phyloP scores from a whole-genome alignment of 2,113 vertebrate genomes.

The Lipotes vexillifer region DNA sequence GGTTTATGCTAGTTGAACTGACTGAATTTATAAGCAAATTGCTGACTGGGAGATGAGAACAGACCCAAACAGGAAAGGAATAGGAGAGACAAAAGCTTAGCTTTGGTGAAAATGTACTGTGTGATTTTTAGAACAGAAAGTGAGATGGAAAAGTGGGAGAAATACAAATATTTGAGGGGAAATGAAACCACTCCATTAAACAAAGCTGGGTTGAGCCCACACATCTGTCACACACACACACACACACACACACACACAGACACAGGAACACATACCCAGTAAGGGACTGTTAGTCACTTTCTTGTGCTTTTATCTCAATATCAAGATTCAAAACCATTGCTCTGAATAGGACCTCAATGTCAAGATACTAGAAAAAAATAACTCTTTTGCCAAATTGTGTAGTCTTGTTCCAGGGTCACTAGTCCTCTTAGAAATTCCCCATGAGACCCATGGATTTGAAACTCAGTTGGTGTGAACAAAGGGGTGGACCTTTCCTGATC shows the following conservation, averaged over 20 bases:
- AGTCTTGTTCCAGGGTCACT: background rate
- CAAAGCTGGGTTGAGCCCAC: background rate
- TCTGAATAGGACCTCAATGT: background rate
- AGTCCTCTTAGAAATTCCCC: background rate
- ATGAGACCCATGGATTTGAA: background rate
- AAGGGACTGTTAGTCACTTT: background rate
- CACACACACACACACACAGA: background rate
- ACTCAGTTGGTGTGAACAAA: background rate
- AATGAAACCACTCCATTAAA: background rate
- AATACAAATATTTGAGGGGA: background rate
- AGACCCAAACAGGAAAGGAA: background rate
- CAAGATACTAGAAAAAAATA: background rate
- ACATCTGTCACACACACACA: background rate
- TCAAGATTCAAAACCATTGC: background rate
- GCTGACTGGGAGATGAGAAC: background rate
- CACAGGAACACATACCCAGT: accelerated
- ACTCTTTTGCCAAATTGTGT: background rate
- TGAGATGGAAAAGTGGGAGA: background rate
- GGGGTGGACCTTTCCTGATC: background rate
- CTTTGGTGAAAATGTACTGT: background rate
- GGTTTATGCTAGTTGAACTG: background rate
- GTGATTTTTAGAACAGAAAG: background rate
- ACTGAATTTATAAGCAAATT: background rate
- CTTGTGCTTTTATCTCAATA: background rate
- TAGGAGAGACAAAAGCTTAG: background rate